Percentiles rank a stretch among this genome's conserved stretches.
Conservation (phyloP, 2,888 invertebrate genomes). For the Meteorus colon region DNA sequence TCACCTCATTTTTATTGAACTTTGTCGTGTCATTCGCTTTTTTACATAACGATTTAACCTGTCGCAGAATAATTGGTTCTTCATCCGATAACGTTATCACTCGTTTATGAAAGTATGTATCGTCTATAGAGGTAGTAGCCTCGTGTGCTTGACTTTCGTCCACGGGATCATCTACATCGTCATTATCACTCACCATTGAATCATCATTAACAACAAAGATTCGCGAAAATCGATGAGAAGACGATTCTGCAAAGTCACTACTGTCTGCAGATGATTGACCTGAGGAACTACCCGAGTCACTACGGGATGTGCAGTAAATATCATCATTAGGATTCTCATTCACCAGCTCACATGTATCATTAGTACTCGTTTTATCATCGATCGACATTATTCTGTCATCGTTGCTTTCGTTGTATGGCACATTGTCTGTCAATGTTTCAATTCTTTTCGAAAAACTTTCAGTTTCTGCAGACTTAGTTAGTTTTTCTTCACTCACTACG, state of each 20-base stretch:
- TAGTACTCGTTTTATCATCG: not conserved
- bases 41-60: conserved; percentile 63
- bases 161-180: conserved; percentile 62
- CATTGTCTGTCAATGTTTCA: not conserved
- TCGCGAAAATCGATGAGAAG: conserved; percentile 69
- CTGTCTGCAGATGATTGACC: conserved; percentile 71
- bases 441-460: not conserved
- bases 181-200: conserved; percentile 67
- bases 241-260: conserved; percentile 70
- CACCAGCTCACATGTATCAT: not conserved
- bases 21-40: conserved; percentile 50
- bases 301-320: conserved; percentile 63
- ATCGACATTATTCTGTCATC: not conserved
- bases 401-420: not conserved
- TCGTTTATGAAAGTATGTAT: conserved; percentile 60
- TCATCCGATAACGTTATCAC: conserved; percentile 60
- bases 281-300: conserved; percentile 69
- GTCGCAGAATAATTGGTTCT: conserved; percentile 65
- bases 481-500: conserved; percentile 24
- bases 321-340: not conserved
- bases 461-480: not conserved
- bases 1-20: conserved; percentile 34
- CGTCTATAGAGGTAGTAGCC: conserved; percentile 62
- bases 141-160: conserved; percentile 46
- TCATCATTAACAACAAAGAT: conserved; percentile 72